Evolutionary conservation across 2,113 vertebrate genomes (phyloP).

Genomic region (Aspiorhynchus laticeps): DNA sequence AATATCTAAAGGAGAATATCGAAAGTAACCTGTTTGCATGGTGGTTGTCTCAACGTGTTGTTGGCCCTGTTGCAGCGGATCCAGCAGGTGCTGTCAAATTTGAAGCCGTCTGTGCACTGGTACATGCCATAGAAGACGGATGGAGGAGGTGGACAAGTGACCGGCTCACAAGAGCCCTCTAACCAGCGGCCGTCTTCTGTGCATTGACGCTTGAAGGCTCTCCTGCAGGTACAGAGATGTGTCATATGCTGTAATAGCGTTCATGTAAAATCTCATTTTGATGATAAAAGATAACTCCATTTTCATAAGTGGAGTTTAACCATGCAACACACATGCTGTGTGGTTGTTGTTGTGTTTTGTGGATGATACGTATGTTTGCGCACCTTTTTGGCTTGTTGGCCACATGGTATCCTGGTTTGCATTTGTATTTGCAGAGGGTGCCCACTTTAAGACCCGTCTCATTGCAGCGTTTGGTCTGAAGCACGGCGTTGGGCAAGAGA

Average conservation of each 20-base stretch:
- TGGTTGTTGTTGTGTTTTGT: background rate
- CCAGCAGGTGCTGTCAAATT: conserved; percentile 91
- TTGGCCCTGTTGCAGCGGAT: conserved; percentile 86
- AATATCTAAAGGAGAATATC: too few species aligned
- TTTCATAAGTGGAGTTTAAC: background rate
- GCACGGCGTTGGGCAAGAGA: conserved; percentile 83
- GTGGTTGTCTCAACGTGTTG: conserved; percentile 81
- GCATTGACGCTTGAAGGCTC: conserved; percentile 94
- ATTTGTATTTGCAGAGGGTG: conserved; percentile 97
- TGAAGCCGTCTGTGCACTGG: conserved; percentile 91
- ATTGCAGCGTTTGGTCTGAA: conserved; percentile 89
- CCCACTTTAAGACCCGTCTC: conserved; percentile 94
- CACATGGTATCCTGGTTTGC: conserved; percentile 93
- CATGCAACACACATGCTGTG: background rate
- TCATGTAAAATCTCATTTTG: background rate
- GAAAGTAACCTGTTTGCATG: conserved; percentile 72
- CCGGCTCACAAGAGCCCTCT: conserved; percentile 85
- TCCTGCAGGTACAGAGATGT: conserved; percentile 67
- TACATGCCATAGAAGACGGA: conserved; percentile 91
- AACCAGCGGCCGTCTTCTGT: conserved; percentile 94
- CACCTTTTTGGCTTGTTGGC: conserved; percentile 88
- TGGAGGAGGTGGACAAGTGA: conserved; percentile 91
- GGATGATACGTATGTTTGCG: background rate
- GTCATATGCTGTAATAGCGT: background rate
- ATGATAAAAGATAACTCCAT: background rate